A percentile compares a stretch with the other conserved stretches of the same genome.
Conservation (phyloP, 2,113 vertebrate species). For the Tretioscincus oriximinensis region DNA sequence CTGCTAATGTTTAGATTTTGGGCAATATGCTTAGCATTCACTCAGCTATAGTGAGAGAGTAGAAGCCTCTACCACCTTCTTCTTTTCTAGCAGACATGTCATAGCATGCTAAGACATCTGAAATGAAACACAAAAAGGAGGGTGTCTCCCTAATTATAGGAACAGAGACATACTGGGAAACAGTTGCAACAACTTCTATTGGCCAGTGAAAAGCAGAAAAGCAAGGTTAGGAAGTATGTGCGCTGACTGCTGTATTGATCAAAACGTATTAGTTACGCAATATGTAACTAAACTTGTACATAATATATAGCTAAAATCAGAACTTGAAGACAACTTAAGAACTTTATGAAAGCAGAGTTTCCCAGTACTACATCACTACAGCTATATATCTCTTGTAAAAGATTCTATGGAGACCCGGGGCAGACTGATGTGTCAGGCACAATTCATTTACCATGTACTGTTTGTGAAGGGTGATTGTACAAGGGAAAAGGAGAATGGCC, state of each 20-base stretch:
- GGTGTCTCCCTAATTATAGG: background rate
- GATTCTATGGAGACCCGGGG: too few relatives aligned
- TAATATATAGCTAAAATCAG: background rate
- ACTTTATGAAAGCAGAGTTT: too few relatives aligned
- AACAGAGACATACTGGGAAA: background rate
- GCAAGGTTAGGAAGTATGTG: background rate
- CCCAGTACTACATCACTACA: too few relatives aligned
- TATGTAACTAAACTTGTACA: too few relatives aligned
- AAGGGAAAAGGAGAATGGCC: background rate
- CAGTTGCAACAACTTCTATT: background rate
- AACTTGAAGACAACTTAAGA: too few relatives aligned
- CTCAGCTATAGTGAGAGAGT: background rate
- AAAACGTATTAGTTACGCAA: background rate
- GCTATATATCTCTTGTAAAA: too few relatives aligned
- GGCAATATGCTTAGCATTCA: background rate
- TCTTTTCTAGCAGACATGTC: background rate
- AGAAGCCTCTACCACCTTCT: background rate
- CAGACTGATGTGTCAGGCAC: too few relatives aligned
- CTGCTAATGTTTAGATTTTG: background rate
- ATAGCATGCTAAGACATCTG: background rate
- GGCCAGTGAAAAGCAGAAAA: background rate
- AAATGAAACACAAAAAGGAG: background rate
- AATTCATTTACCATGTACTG: background rate
- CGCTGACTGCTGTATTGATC: background rate
- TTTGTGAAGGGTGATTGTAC: background rate